Evolutionary conservation across 2,113 vertebrate species (phyloP).

Genomic region (Cyrtonyx montezumae): DNA sequence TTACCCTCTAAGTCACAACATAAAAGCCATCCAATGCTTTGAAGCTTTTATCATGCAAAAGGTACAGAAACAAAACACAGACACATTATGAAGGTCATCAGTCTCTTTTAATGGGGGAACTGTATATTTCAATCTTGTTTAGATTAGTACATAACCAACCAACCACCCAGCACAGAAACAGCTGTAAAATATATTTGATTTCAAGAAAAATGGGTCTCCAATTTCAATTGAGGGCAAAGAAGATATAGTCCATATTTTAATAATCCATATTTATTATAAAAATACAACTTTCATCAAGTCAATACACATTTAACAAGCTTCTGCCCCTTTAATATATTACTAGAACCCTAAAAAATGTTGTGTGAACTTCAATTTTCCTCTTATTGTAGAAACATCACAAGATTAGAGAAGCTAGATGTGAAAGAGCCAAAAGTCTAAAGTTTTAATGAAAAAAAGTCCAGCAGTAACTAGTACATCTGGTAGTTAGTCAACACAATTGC

Average conservation of each 20-base stretch:
- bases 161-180: constrained; percentile 76
- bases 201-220: constrained; percentile 69
- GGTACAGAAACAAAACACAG: constrained; percentile 83
- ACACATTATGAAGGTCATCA: constrained; percentile 79
- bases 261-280: constrained; percentile 75
- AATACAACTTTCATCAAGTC: constrained; percentile 74
- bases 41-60: constrained; percentile 74
- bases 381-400: background rate
- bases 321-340: constrained; percentile 62
- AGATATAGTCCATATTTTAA: constrained; percentile 69
- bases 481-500: constrained; percentile 38
- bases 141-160: constrained; percentile 78
- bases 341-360: constrained; percentile 38
- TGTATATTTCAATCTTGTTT: constrained; percentile 73
- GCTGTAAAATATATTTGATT: constrained; percentile 61
- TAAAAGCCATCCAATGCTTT: constrained; percentile 55
- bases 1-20: constrained; percentile 39
- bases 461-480: constrained; percentile 28
- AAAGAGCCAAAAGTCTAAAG: constrained; percentile 9
- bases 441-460: constrained; percentile 15
- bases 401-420: background rate
- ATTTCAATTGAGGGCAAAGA: constrained; percentile 76
- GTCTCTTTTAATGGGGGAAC: constrained; percentile 82
- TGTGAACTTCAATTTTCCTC: constrained; percentile 12
- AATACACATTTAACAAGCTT: constrained; percentile 69